phyloP scores from a whole-genome alignment of 2,797 vertebrate genomes.

The Halcyon leucocephala region DNA sequence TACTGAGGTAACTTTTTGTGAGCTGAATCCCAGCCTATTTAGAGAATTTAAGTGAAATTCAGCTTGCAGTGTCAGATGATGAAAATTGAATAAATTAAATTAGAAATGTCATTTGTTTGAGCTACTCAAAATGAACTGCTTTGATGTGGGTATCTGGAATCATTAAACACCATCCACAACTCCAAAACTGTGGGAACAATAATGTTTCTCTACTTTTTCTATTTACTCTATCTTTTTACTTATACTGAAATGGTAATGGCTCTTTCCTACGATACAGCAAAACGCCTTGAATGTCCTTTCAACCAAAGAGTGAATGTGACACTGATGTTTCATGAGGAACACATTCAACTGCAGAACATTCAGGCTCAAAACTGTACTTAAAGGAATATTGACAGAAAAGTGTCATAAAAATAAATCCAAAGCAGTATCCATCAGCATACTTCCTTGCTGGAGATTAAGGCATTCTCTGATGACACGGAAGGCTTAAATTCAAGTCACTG shows the following conservation, averaged over 20 bases:
- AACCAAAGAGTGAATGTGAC: neutral
- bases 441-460: neutral
- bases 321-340: neutral
- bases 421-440: neutral
- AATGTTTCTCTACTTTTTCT: neutral
- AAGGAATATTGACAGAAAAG: neutral
- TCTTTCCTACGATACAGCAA: neutral
- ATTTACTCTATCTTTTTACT: neutral
- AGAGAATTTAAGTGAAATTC: neutral
- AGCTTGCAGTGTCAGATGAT: neutral
- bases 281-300: neutral
- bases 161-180: neutral
- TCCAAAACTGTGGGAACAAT: neutral
- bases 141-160: neutral
- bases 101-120: neutral
- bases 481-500: neutral
- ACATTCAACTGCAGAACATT: neutral
- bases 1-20: neutral
- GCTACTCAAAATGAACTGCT: neutral
- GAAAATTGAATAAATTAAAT: neutral
- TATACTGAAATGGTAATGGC: neutral
- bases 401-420: neutral
- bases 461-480: neutral
- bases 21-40: neutral
- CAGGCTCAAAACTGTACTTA: neutral